phyloP scores from a whole-genome alignment of 2,888 invertebrate genomes.

The Cantharis nigra region DNA sequence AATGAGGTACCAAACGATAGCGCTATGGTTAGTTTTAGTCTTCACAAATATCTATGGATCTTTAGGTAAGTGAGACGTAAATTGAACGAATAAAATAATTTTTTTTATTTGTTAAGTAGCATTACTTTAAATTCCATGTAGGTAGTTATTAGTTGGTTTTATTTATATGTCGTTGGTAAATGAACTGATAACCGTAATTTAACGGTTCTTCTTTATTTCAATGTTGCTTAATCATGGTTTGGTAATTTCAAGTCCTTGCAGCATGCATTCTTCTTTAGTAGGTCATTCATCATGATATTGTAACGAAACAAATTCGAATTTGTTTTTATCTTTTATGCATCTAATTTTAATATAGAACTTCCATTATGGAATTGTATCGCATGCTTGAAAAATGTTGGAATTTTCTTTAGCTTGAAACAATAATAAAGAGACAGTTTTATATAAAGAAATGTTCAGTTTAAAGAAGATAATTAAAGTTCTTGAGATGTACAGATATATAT shows the following conservation, averaged over 20 bases:
- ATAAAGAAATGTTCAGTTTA: not conserved
- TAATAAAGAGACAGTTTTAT: not conserved
- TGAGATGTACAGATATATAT: not conserved
- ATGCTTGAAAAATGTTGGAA: not conserved
- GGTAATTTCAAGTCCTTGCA: not conserved
- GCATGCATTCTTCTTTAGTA: not conserved
- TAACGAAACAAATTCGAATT: not conserved
- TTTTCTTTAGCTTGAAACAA: not conserved
- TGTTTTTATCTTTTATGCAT: not conserved
- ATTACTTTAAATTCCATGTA: not conserved
- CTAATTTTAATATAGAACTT: not conserved
- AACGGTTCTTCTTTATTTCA: constrained; percentile 11
- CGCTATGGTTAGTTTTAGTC: constrained; percentile 46
- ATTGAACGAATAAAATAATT: not conserved
- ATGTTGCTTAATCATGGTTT: constrained; percentile 2
- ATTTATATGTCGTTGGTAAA: not conserved
- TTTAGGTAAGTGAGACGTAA: constrained; percentile 43
- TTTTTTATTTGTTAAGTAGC: not conserved
- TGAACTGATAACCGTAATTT: constrained; percentile 8
- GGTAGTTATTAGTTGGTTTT: not conserved
- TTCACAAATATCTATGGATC: constrained; percentile 44
- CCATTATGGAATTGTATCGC: not conserved
- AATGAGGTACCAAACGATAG: constrained; percentile 42
- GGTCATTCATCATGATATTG: not conserved
- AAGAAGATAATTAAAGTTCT: not conserved